A percentile compares a stretch with the other conserved stretches of the same genome.
Evolutionary conservation across 2,888 invertebrate species (phyloP).

Genomic region (Ophioninae sp.): DNA sequence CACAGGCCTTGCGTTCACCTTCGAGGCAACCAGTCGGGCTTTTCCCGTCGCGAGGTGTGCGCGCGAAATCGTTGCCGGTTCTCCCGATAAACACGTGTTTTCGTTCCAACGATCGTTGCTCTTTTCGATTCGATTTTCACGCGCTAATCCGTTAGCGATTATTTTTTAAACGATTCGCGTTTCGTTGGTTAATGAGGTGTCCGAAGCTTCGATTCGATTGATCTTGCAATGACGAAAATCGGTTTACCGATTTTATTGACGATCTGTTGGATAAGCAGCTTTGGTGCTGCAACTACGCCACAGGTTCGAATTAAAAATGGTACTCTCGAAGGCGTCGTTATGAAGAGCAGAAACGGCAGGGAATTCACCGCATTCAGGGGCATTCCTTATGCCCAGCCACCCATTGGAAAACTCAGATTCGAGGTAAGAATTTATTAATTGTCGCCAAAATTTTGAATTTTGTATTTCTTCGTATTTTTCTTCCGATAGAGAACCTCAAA

Average conservation of each 20-base stretch:
- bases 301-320: slow-evolving; percentile 82
- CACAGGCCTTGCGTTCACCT: slow-evolving; percentile 54
- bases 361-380: slow-evolving; percentile 85
- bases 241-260: slow-evolving; percentile 42
- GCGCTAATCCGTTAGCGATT: not conserved
- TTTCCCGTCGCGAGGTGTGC: slow-evolving; percentile 61
- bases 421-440: slow-evolving; percentile 81
- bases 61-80: slow-evolving; percentile 35
- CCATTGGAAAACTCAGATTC: slow-evolving; percentile 85
- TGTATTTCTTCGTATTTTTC: not conserved
- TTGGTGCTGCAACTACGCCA: slow-evolving; percentile 65
- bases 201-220: not conserved
- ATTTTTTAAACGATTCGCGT: not conserved
- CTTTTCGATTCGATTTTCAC: not conserved
- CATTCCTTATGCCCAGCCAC: slow-evolving; percentile 86
- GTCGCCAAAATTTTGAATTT: not conserved
- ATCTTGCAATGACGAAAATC: slow-evolving; percentile 14
- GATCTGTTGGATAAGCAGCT: slow-evolving; percentile 41
- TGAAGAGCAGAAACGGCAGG: slow-evolving; percentile 83
- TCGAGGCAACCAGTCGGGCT: slow-evolving; percentile 61
- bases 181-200: not conserved
- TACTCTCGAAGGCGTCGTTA: slow-evolving; percentile 82
- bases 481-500: not conserved
- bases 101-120: not conserved
- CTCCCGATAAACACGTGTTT: slow-evolving; percentile 21